These are phyloP conservation scores for Eumaeus atala DNA, from an alignment of 1,140 invertebrate species.

Conservation along the genomic window DNA sequence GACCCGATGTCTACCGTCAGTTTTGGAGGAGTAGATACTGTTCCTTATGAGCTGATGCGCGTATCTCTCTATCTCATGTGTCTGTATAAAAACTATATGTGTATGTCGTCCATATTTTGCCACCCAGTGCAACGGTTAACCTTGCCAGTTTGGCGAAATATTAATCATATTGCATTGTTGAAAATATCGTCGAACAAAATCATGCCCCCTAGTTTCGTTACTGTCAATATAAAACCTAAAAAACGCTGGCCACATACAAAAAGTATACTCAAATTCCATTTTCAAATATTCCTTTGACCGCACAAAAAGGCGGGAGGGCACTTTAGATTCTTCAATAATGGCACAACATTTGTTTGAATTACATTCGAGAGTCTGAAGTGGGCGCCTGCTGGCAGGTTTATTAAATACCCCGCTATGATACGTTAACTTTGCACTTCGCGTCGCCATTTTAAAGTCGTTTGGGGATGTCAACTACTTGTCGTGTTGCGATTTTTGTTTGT, in stretches of 20 bases:
- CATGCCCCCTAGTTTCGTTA: too few relatives aligned
- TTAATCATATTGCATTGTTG: too few relatives aligned
- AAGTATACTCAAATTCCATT: neutral
- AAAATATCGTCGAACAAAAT: too few relatives aligned
- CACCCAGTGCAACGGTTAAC: too few relatives aligned
- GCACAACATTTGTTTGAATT: constrained; percentile 44
- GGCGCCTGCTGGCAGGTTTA: constrained; percentile 44
- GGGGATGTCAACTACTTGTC: constrained; percentile 4
- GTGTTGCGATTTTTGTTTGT: constrained; percentile 1
- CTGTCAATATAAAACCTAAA: neutral
- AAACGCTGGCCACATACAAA: constrained; percentile 1
- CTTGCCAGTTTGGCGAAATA: too few relatives aligned
- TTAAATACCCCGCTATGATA: constrained; percentile 39
- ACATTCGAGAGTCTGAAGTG: constrained; percentile 32
- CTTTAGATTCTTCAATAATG: constrained; percentile 27
- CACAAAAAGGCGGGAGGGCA: constrained; percentile 20
- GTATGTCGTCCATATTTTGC: too few relatives aligned
- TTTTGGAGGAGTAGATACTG: too few relatives aligned
- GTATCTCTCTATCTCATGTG: too few relatives aligned
- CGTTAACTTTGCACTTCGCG: constrained; percentile 16
- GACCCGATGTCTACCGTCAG: too few relatives aligned
- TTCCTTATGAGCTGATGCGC: too few relatives aligned
- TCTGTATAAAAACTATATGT: too few relatives aligned
- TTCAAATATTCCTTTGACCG: constrained; percentile 9
- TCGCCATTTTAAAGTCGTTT: constrained; percentile 13